A percentile compares a stretch with the other conserved stretches of the same genome.
phyloP scores from a whole-genome alignment of 2,888 invertebrate species.

The Hedya salicella region DNA sequence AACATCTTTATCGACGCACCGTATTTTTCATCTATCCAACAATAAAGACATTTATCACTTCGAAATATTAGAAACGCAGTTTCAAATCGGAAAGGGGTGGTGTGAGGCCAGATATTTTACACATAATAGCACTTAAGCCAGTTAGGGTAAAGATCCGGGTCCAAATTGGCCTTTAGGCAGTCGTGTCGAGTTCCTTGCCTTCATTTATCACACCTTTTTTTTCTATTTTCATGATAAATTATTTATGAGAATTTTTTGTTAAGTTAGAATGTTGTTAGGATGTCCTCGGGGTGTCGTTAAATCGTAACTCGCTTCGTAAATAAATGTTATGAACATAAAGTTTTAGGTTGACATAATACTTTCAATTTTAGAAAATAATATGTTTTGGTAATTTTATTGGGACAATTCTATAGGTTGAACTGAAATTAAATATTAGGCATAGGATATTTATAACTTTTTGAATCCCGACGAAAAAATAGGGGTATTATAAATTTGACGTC shows the following conservation, averaged over 20 bases:
- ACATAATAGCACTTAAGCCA: constrained; percentile 51
- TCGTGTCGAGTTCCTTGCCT: constrained; percentile 45
- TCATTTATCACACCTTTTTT: constrained; percentile 47
- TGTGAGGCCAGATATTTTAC: constrained; percentile 51
- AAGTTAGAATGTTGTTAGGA: constrained; percentile 35
- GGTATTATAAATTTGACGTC: no score
- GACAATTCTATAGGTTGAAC: no score
- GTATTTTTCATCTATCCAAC: constrained; percentile 20
- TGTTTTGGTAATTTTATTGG: no score
- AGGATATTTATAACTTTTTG: no score
- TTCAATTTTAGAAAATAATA: not conserved
- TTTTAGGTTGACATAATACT: not conserved
- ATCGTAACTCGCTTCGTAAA: not conserved
- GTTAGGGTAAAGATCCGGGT: constrained; percentile 47
- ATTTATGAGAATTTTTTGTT: constrained; percentile 42
- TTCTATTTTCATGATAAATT: constrained; percentile 45
- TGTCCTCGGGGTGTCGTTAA: constrained; percentile 10
- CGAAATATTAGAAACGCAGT: constrained; percentile 34
- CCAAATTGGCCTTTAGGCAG: constrained; percentile 48
- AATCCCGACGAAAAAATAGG: no score
- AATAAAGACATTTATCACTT: constrained; percentile 40
- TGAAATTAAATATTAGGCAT: no score
- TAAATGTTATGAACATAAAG: not conserved
- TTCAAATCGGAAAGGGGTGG: constrained; percentile 44
- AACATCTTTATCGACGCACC: not conserved